Percentiles rank a stretch among this genome's conserved stretches.
Evolutionary conservation across 92 coral and sea anemone genomes (phyloP).

Genomic region (Chrysogorgia sp.): DNA sequence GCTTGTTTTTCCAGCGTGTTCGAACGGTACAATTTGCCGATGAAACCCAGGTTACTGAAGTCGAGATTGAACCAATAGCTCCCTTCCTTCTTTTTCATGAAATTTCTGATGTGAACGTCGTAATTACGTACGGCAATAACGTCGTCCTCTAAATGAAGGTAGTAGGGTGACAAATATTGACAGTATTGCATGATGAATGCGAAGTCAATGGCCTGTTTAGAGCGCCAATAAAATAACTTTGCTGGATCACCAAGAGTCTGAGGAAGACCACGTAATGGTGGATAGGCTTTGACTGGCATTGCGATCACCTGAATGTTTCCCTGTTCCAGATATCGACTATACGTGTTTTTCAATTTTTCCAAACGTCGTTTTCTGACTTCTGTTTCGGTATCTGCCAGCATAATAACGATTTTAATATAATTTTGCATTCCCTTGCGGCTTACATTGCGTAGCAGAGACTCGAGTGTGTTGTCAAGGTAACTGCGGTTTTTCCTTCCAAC

Average conservation of each 20-base stretch:
- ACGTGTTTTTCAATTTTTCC: conserved; percentile 43
- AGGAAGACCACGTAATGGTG: conserved; percentile 67
- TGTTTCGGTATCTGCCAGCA: conserved; percentile 78
- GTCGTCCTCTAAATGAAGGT: conserved; percentile 92
- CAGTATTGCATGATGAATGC: conserved; percentile 77
- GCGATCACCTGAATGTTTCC: conserved; percentile 79
- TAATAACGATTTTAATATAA: conserved; percentile 68
- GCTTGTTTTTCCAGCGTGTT: conserved; percentile 64
- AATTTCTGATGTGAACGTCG: conserved; percentile 57
- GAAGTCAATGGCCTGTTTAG: conserved; percentile 84
- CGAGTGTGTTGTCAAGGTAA: conserved; percentile 66
- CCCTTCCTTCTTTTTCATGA: conserved; percentile 53
- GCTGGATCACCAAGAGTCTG: conserved; percentile 63
- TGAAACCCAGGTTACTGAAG: conserved; percentile 70
- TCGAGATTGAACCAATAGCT: conserved; percentile 58
- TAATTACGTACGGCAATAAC: conserved; percentile 63
- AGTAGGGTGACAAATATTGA: conserved; percentile 70
- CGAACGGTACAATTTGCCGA: conserved; percentile 76
- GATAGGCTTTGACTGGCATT: conserved; percentile 74
- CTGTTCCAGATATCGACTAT: conserved; percentile 55
- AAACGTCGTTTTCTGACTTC: conserved; percentile 53
- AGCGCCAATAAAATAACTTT: conserved; percentile 83
- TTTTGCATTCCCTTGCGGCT: conserved; percentile 33
- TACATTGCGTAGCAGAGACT: conserved; percentile 57
- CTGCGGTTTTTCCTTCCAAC: conserved; percentile 64